Evolutionary conservation across 2,113 vertebrate species (phyloP).

Genomic region (Hyaena hyaena): DNA sequence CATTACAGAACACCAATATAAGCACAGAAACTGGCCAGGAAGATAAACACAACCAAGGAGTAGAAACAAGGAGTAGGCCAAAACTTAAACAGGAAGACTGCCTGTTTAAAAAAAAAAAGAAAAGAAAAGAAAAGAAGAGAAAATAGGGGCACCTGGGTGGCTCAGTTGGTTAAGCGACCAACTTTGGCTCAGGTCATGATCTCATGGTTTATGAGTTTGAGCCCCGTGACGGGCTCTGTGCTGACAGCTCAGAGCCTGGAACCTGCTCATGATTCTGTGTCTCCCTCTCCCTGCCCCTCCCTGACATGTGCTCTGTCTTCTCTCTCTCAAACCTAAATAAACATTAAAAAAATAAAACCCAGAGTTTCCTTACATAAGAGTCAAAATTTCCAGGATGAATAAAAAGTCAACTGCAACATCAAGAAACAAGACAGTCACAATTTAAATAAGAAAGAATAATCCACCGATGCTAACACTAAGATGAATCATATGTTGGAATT

Average conservation of each 20-base stretch:
- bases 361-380: not conserved
- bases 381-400: not conserved
- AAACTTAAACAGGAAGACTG: not conserved
- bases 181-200: too few relatives aligned
- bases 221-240: too few relatives aligned
- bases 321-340: too few relatives aligned
- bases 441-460: not conserved
- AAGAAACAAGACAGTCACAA: not conserved
- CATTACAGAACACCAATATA: too few relatives aligned
- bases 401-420: not conserved
- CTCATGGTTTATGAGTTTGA: too few relatives aligned
- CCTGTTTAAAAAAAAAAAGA: not conserved
- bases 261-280: too few relatives aligned
- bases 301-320: accelerated
- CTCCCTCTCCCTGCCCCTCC: too few relatives aligned
- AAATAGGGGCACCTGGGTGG: too few relatives aligned
- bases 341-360: not conserved
- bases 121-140: not conserved
- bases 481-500: not conserved
- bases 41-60: too few relatives aligned
- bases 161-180: too few relatives aligned
- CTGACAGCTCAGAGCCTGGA: too few relatives aligned
- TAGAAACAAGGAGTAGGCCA: not conserved
- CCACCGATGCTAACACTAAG: not conserved
- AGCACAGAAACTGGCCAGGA: too few relatives aligned